phyloP scores from a whole-genome alignment of 2,888 invertebrate species.

The Hydrotaea diabolus region DNA sequence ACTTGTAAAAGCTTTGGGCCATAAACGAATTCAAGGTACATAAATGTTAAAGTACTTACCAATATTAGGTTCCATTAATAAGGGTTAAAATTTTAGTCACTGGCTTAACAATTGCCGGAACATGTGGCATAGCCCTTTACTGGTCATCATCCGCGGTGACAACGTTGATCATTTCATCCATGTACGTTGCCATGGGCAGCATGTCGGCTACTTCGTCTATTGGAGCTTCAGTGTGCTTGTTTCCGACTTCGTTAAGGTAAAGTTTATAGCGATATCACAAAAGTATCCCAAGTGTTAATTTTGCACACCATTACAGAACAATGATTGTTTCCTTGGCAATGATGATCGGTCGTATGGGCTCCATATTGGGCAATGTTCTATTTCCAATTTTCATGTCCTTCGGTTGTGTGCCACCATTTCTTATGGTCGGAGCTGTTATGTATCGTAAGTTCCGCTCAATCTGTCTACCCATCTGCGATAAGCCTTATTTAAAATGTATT shows the following conservation, averaged over 20 bases:
- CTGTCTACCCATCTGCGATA: background rate
- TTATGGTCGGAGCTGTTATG: slow-evolving; percentile 84
- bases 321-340: slow-evolving; percentile 86
- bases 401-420: slow-evolving; percentile 87
- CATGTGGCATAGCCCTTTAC: slow-evolving; percentile 82
- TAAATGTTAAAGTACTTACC: background rate
- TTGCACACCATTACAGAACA: slow-evolving; percentile 81
- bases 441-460: slow-evolving; percentile 81
- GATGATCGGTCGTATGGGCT: slow-evolving; percentile 86
- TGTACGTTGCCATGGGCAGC: slow-evolving; percentile 79
- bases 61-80: background rate
- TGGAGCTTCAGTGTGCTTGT: slow-evolving; percentile 70
- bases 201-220: slow-evolving; percentile 70
- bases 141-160: slow-evolving; percentile 81
- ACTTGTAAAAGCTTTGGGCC: slow-evolving; percentile 82
- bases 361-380: slow-evolving; percentile 85
- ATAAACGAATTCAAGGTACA: slow-evolving; percentile 82
- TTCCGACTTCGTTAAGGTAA: slow-evolving; percentile 72
- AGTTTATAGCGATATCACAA: background rate
- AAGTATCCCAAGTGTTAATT: background rate
- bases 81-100: slow-evolving; percentile 70
- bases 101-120: slow-evolving; percentile 80
- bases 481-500: background rate
- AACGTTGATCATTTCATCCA: slow-evolving; percentile 82
- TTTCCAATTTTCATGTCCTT: slow-evolving; percentile 85